Conservation (phyloP, 2,113 vertebrate genomes). For the Myotis davidii region DNA sequence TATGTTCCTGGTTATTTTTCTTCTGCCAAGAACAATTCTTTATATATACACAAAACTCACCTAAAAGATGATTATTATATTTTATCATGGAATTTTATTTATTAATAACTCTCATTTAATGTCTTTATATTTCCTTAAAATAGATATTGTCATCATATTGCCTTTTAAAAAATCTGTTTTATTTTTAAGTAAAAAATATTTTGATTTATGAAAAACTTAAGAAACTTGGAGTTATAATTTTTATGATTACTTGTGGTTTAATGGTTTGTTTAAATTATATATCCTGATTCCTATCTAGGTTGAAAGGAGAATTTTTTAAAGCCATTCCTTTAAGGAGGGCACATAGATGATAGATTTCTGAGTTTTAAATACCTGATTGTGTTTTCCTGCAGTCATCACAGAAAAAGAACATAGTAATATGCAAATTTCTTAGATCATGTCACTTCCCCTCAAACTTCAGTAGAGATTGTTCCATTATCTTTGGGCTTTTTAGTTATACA, state of each 20-base stretch:
- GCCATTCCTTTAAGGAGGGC: background rate
- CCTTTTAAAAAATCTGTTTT: background rate
- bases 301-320: background rate
- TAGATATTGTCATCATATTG: background rate
- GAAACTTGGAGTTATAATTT: background rate
- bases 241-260: background rate
- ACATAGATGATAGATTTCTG: background rate
- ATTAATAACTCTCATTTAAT: background rate
- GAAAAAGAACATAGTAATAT: background rate
- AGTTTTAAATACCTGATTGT: background rate
- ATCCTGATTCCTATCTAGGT: background rate
- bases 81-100: background rate
- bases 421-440: background rate
- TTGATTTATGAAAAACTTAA: background rate
- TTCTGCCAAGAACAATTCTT: background rate
- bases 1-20: background rate
- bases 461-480: background rate
- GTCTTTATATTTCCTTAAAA: background rate
- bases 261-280: background rate
- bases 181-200: slow-evolving; percentile 18
- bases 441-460: background rate
- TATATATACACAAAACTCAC: background rate
- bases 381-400: background rate
- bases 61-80: background rate
- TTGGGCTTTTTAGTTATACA: background rate